Conservation (phyloP, 2,888 invertebrate genomes). For the Vannuccia rotundouncinata region DNA sequence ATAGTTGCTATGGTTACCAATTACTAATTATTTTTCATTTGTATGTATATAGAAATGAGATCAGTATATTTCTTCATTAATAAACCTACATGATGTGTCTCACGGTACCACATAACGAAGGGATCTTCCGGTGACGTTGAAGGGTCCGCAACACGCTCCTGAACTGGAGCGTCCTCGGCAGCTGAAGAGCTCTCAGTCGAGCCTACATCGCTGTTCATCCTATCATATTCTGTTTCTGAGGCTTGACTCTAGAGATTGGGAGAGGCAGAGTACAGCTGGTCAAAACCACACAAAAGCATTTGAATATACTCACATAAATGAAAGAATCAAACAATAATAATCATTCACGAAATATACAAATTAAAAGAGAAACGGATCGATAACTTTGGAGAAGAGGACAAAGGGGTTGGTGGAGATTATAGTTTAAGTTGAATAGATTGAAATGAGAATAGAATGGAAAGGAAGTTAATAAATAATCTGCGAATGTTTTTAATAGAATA, state of each 20-base stretch:
- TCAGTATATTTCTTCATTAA: no score
- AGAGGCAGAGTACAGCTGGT: not conserved
- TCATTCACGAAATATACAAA: no score
- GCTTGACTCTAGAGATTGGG: not conserved
- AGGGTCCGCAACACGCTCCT: not conserved
- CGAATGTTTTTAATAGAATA: no score
- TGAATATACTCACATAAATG: no score
- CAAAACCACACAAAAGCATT: no score
- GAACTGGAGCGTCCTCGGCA: not conserved
- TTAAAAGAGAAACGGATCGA: not conserved
- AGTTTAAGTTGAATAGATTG: not conserved
- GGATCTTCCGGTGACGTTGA: slow-evolving; percentile 32
- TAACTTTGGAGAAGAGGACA: not conserved
- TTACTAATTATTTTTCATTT: no score
- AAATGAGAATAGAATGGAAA: not conserved
- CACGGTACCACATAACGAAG: slow-evolving; percentile 38
- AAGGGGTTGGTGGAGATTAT: not conserved
- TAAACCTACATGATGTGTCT: slow-evolving; percentile 26
- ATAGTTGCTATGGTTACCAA: no score
- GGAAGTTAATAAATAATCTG: no score
- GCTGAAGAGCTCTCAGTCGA: slow-evolving; percentile 21
- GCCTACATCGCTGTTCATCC: slow-evolving; percentile 39
- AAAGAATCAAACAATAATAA: no score
- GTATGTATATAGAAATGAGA: no score
- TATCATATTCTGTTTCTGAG: slow-evolving; percentile 40